Base-by-base conservation (phyloP, 2,797 vertebrate species). In the Intellagama lesueurii region DNA sequence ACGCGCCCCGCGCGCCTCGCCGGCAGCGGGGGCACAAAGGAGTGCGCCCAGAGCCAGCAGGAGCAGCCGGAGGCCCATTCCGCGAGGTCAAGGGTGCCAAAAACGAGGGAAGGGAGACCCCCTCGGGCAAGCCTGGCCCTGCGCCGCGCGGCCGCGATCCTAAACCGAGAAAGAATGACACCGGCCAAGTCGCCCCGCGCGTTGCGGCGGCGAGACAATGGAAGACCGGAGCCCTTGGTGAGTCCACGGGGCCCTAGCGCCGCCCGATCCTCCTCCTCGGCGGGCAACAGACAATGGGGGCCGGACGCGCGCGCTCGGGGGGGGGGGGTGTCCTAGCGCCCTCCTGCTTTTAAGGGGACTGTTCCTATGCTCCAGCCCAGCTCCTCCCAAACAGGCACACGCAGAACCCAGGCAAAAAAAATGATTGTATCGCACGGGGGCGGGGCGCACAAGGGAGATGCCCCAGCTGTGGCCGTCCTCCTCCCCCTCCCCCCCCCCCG, bases 1-100 rank as follows among this genome's bases (percentile, higher is more conserved):
- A 95, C 97, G 96, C 82, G 91, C 90, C 93, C 92, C 94, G 90
- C 94, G 40, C 35, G 83, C 95, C 79, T 92, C 92, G 92, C 96
- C 68, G 81, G 72, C 69, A 7, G 95, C 91, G 93, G 95, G 94
- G 89, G 94, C 87, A 95, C 94, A 92, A 91, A 96, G 68, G 90
- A 85, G 92, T 92, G 97, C 92, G 93, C n/a, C 24, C 84, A 86
- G 75, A 9, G 68, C 64, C n/a, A 28, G 32, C 86, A 94, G 91
- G 24, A 91, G 90, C 88, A 68, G 91, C 88, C 78, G 89, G 77
- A 69, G 81, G 89, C 86, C 66, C 86, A 84, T 84, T 76, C 84
- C 87, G 92, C 81, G 4, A 80, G 89, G 91, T 90, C 93, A 44
- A 12, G 26, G 26, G 73, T 32, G 72, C 24, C 26, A 35, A 24